These are phyloP conservation scores for Ciconia nigra DNA, from an alignment of 2,797 vertebrate genomes.

Conservation along the genomic window DNA sequence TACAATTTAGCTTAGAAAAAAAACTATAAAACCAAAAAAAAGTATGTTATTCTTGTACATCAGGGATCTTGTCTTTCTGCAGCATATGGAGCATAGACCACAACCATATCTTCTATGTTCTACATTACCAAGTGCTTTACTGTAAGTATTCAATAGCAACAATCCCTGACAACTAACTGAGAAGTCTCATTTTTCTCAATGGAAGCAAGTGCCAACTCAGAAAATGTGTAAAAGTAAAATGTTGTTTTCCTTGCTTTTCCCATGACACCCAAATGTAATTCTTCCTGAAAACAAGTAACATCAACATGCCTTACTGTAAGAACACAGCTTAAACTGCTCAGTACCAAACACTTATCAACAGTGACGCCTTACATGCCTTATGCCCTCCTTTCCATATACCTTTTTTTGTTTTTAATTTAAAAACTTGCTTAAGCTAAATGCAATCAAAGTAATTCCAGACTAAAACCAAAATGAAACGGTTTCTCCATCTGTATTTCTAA, in stretches of 20 bases:
- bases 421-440: background rate
- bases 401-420: background rate
- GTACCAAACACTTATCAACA: background rate
- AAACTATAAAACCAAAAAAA: background rate
- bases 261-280: background rate
- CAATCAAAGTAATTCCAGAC: background rate
- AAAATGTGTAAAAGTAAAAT: background rate
- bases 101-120: background rate
- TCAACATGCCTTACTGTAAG: background rate
- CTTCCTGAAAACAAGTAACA: background rate
- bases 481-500: background rate
- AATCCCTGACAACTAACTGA: background rate
- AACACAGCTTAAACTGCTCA: background rate
- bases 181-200: background rate
- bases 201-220: background rate
- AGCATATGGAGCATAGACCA: background rate
- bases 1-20: background rate
- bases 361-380: background rate
- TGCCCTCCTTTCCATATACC: background rate
- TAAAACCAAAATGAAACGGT: background rate
- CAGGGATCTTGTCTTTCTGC: background rate
- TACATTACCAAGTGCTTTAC: background rate
- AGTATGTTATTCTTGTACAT: background rate
- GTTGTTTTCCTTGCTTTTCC: background rate
- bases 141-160: background rate